These are phyloP conservation scores for Elmis aenea DNA, from an alignment of 2,888 invertebrate species.

Conservation along the genomic window DNA sequence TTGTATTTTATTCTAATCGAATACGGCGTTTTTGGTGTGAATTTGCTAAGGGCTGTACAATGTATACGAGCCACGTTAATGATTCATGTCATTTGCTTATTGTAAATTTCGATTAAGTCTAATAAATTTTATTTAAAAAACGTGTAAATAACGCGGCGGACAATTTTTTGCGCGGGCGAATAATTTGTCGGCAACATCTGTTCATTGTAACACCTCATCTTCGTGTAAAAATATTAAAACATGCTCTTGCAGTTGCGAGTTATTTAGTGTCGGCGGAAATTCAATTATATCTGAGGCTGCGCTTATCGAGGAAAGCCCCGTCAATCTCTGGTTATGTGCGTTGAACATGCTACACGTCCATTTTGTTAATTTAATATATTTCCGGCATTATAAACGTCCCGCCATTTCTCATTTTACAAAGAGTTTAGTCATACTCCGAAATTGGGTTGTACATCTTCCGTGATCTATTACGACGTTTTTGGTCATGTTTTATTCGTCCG, in stretches of 20 bases:
- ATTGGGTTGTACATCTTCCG: constrained; percentile 27
- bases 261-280: constrained; percentile 22
- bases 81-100: not conserved
- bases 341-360: constrained; percentile 30
- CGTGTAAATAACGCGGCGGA: no score
- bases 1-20: constrained; percentile 6
- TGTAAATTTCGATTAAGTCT: no score
- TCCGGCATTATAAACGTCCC: constrained; percentile 24
- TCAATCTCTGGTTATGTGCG: constrained; percentile 23
- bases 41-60: not conserved
- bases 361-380: constrained; percentile 31
- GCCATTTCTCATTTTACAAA: constrained; percentile 26
- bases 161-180: no score
- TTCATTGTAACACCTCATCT: no score
- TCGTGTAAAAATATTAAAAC: no score
- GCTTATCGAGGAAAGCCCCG: constrained; percentile 14
- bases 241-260: no score
- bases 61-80: not conserved
- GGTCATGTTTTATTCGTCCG: constrained; percentile 1
- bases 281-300: constrained; percentile 23
- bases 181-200: no score
- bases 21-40: constrained; percentile 1
- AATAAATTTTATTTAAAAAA: no score
- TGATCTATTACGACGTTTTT: constrained; percentile 6
- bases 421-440: constrained; percentile 26